A percentile compares a stretch with the other conserved stretches of the same genome.
phyloP scores from a whole-genome alignment of 2,888 invertebrate genomes.

The Eupithecia subfuscata region DNA sequence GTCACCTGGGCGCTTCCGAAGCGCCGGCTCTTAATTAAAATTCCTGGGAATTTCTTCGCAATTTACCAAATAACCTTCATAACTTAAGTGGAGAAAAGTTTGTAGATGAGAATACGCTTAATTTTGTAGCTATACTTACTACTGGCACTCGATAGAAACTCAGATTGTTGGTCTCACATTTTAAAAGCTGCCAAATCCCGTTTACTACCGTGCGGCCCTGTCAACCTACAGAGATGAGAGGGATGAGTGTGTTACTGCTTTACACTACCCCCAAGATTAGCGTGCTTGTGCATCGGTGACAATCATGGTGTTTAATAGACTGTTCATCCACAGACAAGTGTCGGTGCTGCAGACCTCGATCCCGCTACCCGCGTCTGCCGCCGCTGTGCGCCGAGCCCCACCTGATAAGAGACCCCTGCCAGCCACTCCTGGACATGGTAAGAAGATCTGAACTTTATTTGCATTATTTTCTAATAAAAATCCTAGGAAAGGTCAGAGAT shows the following conservation, averaged over 20 bases:
- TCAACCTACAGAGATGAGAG: background rate
- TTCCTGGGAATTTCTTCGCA: constrained; percentile 45
- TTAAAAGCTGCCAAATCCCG: background rate
- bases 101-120: background rate
- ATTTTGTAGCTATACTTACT: background rate
- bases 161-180: background rate
- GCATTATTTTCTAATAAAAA: background rate
- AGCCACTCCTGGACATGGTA: constrained; percentile 84
- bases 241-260: background rate
- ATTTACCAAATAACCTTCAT: constrained; percentile 24
- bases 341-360: constrained; percentile 90
- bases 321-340: constrained; percentile 84
- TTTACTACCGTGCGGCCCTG: background rate
- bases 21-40: constrained; percentile 46
- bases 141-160: background rate
- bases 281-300: background rate
- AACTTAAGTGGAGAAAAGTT: constrained; percentile 23
- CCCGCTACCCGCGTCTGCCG: constrained; percentile 90
- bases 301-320: background rate
- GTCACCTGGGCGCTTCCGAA: constrained; percentile 43
- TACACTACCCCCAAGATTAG: background rate
- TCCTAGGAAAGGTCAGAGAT: background rate
- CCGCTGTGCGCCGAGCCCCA: constrained; percentile 89
- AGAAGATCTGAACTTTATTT: constrained; percentile 43
- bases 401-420: constrained; percentile 92